Base-by-base conservation (phyloP, 2,888 invertebrate genomes). In the Shargacucullia verbasci region DNA sequence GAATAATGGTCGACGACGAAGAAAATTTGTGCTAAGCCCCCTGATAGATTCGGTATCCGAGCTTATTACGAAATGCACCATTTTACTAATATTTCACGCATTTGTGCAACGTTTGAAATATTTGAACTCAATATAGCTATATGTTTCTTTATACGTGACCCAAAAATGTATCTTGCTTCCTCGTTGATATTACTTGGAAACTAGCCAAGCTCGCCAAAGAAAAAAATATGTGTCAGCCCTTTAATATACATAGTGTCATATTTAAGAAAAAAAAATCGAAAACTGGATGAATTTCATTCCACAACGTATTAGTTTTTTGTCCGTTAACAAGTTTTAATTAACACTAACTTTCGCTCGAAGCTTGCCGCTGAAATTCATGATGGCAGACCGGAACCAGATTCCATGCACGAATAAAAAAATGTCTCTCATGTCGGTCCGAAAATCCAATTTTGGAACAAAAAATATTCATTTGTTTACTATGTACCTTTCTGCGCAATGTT, bases 101-200 rank as follows among this genome's bases (percentile, higher is more conserved):
- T 34, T 20, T 20, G 6, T 12, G 20, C 25, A 38, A 34, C 31
- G 9, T 31, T 33, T n/a, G 9, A 3, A 25, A 35, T 20, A 9
- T 44, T 39, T 33, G 11, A 38, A 34, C 3, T 14, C 14, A 10
- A 4, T 14, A 39, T 20, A 4, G 2, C 2, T 29, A 10, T 25
- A 34, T 12, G 0, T 58, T 44, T 37, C 46, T 46, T 33, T 34
- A 56, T 20, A 58, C 54, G 56, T 67, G 64, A 67, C 67, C 67
- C 31, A 67, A 71, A 71, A 74, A 10, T 20, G 41, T 53, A 54
- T 59, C 45, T 62, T 53, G 53, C 70, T 74, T 70, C 71, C 67
- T 67, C 59, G 44, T 74, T 70, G 47, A 66, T 66, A 67, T 59
- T 47, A 55, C 39, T 73, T 73, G 73, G 73, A 59, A 45, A 44